Evolutionary conservation across 2,888 invertebrate genomes (phyloP), one percentile per base, ranked within the genome.

Genomic region (Hyposoter dolosus): DNA sequence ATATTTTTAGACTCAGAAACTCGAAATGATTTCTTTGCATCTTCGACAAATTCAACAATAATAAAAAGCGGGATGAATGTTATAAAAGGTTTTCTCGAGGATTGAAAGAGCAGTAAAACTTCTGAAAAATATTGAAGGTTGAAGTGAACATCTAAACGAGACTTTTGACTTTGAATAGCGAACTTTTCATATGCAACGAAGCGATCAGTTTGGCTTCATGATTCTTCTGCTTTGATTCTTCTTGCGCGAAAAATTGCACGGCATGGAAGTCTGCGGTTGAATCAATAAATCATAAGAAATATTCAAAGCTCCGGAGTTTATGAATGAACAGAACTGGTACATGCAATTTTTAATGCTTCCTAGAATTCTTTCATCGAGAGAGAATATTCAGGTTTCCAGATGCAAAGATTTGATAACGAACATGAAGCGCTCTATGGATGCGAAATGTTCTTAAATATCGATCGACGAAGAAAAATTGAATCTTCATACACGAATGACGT

Each of bases 31-130:
- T 56, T 19, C 28, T 45, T 45, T 15, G 7, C 40, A 40, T 32
- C 15, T 3, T 23, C 4, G 7, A 28, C 45, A 28, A 28, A 66
- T 23, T 12, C 19, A 28, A 71, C 4, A 10, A 72, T 50, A 35
- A 47, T 35, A 35, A 72, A 53, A 74, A 74, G 7, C 9, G n/a
- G 50, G 32, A 10, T 10, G 32, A 32, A 32, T 28, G 9, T 47
- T 47, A n/a, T 28, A 50, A 35, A 72, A 32, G 72, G 15, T 72
- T 35, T 40, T 23, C 50, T n/a, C 68, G 19, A 1, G 68, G 19
- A 56, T 17, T 56, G 15, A 23, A 53, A 40, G 19, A 40, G 50
- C 53, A 74, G 40, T 72, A n/a, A 53, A 74, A 74, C 74, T 56
- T 40, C 19, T 35, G 40, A 2, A 56, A n/a, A 23, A 56, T 19